phyloP scores from a whole-genome alignment of 1,140 invertebrate genomes.

The Kradibia gibbosae region DNA sequence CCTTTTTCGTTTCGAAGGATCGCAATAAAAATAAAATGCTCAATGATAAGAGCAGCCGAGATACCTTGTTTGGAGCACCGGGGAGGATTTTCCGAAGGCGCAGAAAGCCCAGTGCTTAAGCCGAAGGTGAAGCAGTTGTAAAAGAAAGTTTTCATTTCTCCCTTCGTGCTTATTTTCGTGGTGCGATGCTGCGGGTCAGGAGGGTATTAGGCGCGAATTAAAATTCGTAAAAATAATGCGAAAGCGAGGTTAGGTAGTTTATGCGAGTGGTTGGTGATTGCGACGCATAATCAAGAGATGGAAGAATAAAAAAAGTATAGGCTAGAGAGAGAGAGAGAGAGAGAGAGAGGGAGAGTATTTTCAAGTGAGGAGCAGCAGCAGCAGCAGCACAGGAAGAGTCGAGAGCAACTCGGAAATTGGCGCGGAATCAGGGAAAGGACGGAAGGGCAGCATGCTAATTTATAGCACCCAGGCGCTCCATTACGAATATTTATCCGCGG shows the following conservation, averaged over 20 bases:
- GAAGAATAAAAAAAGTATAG: slow-evolving; percentile 47
- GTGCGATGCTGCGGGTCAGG: background rate
- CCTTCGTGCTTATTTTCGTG: too few species aligned
- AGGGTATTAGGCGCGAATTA: slow-evolving; percentile 2
- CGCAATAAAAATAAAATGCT: background rate
- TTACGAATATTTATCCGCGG: slow-evolving; percentile 74
- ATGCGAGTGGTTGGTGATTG: slow-evolving; percentile 34
- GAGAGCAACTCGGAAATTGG: slow-evolving; percentile 54
- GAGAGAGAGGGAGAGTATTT: slow-evolving; percentile 47
- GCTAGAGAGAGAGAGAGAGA: slow-evolving; percentile 28
- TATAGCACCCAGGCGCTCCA: slow-evolving; percentile 73
- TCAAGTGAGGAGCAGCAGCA: slow-evolving; percentile 29
- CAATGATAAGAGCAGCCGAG: too few species aligned
- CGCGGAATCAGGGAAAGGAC: slow-evolving; percentile 59
- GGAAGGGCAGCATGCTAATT: slow-evolving; percentile 70
- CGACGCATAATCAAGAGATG: slow-evolving; percentile 48
- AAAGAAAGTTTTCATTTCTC: too few species aligned
- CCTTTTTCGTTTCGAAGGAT: background rate
- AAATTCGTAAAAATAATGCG: slow-evolving; percentile 17
- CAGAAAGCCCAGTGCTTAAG: background rate
- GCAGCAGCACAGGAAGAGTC: background rate
- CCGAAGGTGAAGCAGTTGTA: too few species aligned
- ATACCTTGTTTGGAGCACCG: too few species aligned
- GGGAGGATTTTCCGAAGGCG: background rate
- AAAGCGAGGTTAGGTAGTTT: slow-evolving; percentile 30